phyloP scores from a whole-genome alignment of 2,888 invertebrate species.

The Microctonus aethiopoides region DNA sequence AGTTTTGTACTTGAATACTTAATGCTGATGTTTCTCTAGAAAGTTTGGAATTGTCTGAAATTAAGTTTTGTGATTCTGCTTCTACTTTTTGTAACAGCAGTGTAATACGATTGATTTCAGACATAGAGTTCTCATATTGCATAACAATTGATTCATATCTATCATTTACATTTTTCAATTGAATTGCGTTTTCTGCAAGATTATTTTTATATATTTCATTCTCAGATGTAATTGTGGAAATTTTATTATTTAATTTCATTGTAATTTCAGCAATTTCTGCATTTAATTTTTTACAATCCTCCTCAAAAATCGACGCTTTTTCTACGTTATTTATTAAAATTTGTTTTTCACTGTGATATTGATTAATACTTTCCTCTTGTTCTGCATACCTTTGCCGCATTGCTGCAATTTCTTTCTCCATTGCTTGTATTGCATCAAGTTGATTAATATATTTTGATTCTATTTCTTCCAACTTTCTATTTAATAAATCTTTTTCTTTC shows the following conservation, averaged over 20 bases:
- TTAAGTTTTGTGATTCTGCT: background rate
- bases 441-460: background rate
- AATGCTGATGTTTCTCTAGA: conserved; percentile 20
- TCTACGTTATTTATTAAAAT: conserved; percentile 42
- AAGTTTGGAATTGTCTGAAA: background rate
- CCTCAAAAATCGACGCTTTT: conserved; percentile 53
- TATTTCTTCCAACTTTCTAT: conserved; percentile 45
- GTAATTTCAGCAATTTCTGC: conserved; percentile 67
- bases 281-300: conserved; percentile 63
- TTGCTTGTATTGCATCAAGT: conserved; percentile 3
- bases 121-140: background rate
- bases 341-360: conserved; percentile 41
- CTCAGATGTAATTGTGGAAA: background rate
- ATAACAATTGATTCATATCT: background rate
- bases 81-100: background rate
- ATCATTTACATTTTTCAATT: background rate
- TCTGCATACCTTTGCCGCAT: conserved; percentile 59
- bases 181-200: background rate
- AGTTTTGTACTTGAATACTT: conserved; percentile 10
- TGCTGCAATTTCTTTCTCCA: conserved; percentile 29
- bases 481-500: conserved; percentile 23
- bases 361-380: conserved; percentile 42
- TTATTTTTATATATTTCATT: background rate
- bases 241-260: conserved; percentile 44
- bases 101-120: background rate